Percentiles rank a stretch among this genome's conserved stretches.
phyloP scores from a whole-genome alignment of 2,113 vertebrate genomes.

The Tragelaphus scriptus region DNA sequence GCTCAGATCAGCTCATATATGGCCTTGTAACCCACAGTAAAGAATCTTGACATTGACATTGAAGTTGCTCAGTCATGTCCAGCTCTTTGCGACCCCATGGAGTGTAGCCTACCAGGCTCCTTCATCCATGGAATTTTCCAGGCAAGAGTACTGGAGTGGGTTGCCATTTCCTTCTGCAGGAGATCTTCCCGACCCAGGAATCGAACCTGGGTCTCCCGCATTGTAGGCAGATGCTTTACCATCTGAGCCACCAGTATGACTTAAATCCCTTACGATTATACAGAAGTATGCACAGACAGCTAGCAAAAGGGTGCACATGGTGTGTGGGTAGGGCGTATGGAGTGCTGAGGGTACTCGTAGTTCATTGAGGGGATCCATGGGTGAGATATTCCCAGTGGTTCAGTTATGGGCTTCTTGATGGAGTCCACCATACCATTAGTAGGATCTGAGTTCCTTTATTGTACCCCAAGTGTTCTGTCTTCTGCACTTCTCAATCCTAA shows the following conservation, averaged over 20 bases:
- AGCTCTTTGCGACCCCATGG: too few species aligned
- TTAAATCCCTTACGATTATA: not conserved
- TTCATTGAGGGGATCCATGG: not conserved
- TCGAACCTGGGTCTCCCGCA: accelerated
- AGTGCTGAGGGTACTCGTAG: not conserved
- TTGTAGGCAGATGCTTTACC: too few species aligned
- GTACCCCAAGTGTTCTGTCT: not conserved
- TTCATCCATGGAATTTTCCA: too few species aligned
- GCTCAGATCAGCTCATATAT: too few species aligned
- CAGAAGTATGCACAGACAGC: not conserved
- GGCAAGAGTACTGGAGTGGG: too few species aligned
- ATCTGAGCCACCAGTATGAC: not conserved
- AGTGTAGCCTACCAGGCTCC: too few species aligned
- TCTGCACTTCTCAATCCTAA: not conserved
- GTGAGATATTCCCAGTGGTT: not conserved
- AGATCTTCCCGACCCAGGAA: too few species aligned
- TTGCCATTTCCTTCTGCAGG: too few species aligned
- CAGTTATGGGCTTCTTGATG: not conserved
- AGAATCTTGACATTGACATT: too few species aligned
- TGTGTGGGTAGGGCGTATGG: not conserved
- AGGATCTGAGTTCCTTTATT: not conserved
- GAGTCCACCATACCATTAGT: not conserved
- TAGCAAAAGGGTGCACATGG: not conserved
- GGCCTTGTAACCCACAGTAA: too few species aligned
- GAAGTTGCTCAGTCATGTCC: too few species aligned